Evolutionary conservation across 2,888 invertebrate genomes (phyloP).

Genomic region (Rhamphomyia laevipes): DNA sequence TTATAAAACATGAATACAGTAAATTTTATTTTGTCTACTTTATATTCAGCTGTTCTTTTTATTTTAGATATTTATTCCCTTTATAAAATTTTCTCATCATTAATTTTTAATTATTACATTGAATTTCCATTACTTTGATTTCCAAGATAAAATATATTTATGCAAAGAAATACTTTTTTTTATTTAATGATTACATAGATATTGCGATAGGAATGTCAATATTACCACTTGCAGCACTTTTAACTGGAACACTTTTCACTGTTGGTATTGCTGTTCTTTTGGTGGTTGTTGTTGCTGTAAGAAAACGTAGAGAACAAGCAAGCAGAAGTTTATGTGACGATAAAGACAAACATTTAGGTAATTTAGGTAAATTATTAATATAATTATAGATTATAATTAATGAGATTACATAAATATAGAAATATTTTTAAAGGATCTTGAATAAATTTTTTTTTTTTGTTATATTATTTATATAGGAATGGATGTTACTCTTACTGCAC

Average conservation of each 20-base stretch:
- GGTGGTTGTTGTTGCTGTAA: conserved; percentile 51
- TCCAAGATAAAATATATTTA: background rate
- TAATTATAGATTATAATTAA: background rate
- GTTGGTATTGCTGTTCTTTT: conserved; percentile 51
- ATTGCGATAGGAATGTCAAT: conserved; percentile 57
- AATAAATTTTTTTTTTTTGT: background rate
- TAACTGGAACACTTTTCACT: conserved; percentile 54
- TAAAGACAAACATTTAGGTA: conserved; percentile 39
- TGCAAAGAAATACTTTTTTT: background rate
- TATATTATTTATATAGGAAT: conserved; percentile 25
- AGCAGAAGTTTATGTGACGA: conserved; percentile 41
- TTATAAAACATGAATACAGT: no score
- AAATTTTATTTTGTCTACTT: no score
- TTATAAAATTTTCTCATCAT: background rate
- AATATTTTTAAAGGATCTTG: no score
- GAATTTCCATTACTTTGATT: background rate
- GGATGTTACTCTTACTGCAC: conserved; percentile 42
- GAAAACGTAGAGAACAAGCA: conserved; percentile 46
- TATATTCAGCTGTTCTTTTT: no score
- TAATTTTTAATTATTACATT: background rate
- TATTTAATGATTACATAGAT: no score
- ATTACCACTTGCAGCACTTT: conserved; percentile 56
- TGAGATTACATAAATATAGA: background rate
- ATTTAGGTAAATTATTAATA: no score
- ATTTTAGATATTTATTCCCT: no score